Evolutionary conservation across 2,113 vertebrate species (phyloP).

Genomic region (Alexandromys fortis): DNA sequence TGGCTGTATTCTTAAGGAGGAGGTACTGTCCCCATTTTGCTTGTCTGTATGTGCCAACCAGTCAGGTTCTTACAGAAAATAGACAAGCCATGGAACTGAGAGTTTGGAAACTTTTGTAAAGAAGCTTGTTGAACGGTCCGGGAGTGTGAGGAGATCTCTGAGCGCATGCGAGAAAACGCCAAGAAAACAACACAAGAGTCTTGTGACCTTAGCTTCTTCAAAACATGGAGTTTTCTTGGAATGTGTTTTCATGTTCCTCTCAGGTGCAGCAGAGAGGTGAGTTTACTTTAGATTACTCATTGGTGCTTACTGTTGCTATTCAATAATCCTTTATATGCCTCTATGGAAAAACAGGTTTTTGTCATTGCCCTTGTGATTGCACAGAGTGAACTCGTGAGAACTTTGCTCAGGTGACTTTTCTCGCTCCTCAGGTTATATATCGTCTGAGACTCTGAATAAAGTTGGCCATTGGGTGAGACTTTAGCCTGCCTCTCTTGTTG

Average conservation of each 20-base stretch:
- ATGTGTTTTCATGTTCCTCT: not conserved
- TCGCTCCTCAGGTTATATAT: not conserved
- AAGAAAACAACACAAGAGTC: not conserved
- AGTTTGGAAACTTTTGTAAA: not conserved
- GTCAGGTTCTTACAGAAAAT: not conserved
- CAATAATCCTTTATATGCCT: not conserved
- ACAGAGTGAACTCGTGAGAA: not conserved
- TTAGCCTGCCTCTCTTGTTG: not conserved
- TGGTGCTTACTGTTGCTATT: not conserved
- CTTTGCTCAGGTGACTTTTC: not conserved
- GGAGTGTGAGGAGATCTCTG: not conserved
- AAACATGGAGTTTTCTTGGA: not conserved
- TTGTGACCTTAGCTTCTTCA: not conserved
- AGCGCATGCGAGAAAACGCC: not conserved
- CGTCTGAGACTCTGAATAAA: not conserved
- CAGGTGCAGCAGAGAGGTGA: not conserved
- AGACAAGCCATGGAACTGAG: not conserved
- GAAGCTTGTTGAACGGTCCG: not conserved
- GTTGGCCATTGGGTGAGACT: not conserved
- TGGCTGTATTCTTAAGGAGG: not conserved
- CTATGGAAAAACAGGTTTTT: not conserved
- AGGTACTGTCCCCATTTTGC: not conserved
- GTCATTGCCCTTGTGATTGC: not conserved
- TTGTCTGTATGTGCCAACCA: fast-evolving
- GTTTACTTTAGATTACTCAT: not conserved